Evolutionary conservation across 2,797 vertebrate species (phyloP), one percentile per base, ranked within the genome.

Genomic region (Hephaestus fuliginosus): DNA sequence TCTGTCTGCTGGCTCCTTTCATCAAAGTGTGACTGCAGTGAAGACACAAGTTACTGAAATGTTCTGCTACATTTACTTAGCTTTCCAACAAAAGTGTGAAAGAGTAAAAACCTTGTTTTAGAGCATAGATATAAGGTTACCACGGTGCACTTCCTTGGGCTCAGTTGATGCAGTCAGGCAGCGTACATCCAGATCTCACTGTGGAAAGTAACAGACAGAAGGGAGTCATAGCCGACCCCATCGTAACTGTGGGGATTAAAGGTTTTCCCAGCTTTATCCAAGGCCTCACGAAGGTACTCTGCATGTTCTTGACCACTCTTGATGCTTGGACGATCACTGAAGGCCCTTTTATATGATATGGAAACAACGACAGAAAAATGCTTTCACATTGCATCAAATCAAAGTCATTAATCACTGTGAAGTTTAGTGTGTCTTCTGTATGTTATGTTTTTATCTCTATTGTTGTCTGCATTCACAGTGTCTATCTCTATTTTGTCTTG

Each of bases 171-270:
- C 36, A 7, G 0, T 74, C n/a, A 74, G 14, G 39, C 18, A 49
- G 69, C 56, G 0, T 7, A 6, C 46, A 94, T 49, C 94, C 93
- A 96, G 66, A 95, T 28, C 84, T 96, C 95, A 71, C 91, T 93
- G 83, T 95, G 92, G 57, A 91, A 90, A 33, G 0, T 0, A 0
- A 70, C 0, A 13, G 87, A 17, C 0, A 84, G 48, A 0, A 49
- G 83, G 3, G 30, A 1, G 0, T 94, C 88, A 22, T 95, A 95
- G 2, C 15, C 75, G 6, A 87, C 94, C 0, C 63, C 92, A 0
- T 2, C 3, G 52, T 11, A 91, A 1, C 0, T 49, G 25, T 13
- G 0, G 4, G 0, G 1, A 20, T 85, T 25, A 30, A 84, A 88
- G 1, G 0, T 28, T 72, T 85, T 84, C 48, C 77, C 87, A 10